A percentile compares a stretch with the other conserved stretches of the same genome.
These are phyloP conservation scores for Mantis religiosa DNA, from an alignment of 2,888 invertebrate species.

Conservation along the genomic window DNA sequence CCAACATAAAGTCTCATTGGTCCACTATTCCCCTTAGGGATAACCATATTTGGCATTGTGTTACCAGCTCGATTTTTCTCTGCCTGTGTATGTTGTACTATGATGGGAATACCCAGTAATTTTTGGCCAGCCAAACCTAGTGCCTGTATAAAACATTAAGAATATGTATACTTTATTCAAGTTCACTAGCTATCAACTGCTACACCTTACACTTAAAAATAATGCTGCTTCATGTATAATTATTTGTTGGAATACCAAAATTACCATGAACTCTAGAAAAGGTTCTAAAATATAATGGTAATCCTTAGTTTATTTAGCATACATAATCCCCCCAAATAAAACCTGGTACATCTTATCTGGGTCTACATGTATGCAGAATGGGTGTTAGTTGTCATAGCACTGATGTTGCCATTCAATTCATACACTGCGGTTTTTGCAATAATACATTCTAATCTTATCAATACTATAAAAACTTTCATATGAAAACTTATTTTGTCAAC, in stretches of 20 bases:
- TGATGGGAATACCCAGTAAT: conserved; percentile 90
- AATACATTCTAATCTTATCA: no score
- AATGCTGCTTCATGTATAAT: background rate
- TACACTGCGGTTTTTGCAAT: no score
- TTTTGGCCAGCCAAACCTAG: conserved; percentile 94
- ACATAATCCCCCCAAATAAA: conserved; percentile 1
- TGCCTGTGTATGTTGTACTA: conserved; percentile 93
- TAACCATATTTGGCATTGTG: conserved; percentile 70
- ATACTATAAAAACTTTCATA: no score
- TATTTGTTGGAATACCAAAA: background rate
- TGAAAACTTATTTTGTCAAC: no score
- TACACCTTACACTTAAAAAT: background rate
- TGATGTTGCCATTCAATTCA: no score
- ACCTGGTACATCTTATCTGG: background rate
- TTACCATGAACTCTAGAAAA: background rate
- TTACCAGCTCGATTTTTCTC: conserved; percentile 91
- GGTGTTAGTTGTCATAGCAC: no score
- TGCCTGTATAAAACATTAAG: conserved; percentile 56
- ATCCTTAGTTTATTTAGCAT: background rate
- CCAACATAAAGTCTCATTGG: conserved; percentile 97
- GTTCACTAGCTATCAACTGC: no score
- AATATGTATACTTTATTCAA: no score
- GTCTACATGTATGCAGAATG: conserved; percentile 1
- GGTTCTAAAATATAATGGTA: background rate
- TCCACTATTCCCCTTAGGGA: conserved; percentile 84